Evolutionary conservation across 92 coral and sea anemone genomes (phyloP).

Genomic region (Metridium senile): DNA sequence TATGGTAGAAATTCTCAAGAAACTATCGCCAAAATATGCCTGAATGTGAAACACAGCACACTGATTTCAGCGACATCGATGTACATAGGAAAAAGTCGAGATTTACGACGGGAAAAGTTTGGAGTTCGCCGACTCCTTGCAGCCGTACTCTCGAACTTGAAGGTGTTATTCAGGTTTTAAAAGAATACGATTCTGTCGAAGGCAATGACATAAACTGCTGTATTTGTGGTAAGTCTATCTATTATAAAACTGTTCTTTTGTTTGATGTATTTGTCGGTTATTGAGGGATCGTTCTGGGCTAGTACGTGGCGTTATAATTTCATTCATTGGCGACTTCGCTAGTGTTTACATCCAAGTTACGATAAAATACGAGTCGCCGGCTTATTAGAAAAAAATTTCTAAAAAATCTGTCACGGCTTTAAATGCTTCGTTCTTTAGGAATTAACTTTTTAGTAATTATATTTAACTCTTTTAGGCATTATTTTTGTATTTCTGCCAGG

Average conservation of each 20-base stretch:
- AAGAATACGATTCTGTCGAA: slow-evolving; percentile 92
- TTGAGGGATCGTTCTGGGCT: slow-evolving; percentile 13
- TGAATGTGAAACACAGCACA: slow-evolving; percentile 65
- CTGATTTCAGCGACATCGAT: slow-evolving; percentile 69
- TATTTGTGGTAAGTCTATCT: slow-evolving; percentile 89
- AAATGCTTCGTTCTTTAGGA: slow-evolving; percentile 4
- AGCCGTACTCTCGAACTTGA: slow-evolving; percentile 88
- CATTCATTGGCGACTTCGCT: slow-evolving; percentile 48
- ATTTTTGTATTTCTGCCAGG: neutral
- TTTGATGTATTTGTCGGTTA: slow-evolving; percentile 2
- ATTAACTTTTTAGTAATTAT: neutral
- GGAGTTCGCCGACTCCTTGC: slow-evolving; percentile 64
- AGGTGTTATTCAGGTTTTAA: slow-evolving; percentile 96
- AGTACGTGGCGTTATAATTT: slow-evolving; percentile 26
- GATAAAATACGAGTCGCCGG: slow-evolving; percentile 29
- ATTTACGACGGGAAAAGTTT: slow-evolving; percentile 69
- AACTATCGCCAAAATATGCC: slow-evolving; percentile 64
- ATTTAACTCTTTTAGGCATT: neutral
- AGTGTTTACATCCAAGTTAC: slow-evolving; percentile 52
- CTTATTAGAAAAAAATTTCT: slow-evolving; percentile 23
- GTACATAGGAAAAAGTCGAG: slow-evolving; percentile 84
- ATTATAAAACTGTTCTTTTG: neutral
- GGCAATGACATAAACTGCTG: slow-evolving; percentile 97
- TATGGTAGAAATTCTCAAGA: slow-evolving; percentile 9
- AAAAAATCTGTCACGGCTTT: slow-evolving; percentile 14